Evolutionary conservation across 2,113 vertebrate species (phyloP).

Genomic region (Salvelinus fontinalis): DNA sequence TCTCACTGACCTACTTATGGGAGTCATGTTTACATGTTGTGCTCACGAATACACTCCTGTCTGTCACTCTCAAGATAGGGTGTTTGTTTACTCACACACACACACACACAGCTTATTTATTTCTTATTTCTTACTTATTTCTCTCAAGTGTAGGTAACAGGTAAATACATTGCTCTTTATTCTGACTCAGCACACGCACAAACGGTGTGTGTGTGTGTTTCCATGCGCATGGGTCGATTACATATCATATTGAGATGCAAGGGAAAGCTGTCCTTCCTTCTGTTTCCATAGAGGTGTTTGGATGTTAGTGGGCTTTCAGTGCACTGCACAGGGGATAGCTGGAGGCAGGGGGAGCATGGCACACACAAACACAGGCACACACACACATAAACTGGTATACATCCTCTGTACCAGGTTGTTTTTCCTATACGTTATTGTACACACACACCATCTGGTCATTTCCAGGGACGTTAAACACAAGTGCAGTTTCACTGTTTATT

Average conservation of each 20-base stretch:
- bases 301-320: too few species aligned
- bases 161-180: not conserved
- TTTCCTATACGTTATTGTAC: not conserved
- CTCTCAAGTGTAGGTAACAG: not conserved
- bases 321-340: too few species aligned
- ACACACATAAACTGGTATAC: too few species aligned
- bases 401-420: too few species aligned
- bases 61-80: not conserved
- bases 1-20: conserved; percentile 6
- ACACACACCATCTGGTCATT: not conserved
- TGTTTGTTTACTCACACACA: not conserved
- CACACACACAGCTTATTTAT: not conserved
- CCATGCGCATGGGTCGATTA: too few species aligned
- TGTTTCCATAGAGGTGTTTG: too few species aligned
- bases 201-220: not conserved
- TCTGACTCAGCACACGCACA: not conserved
- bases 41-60: conserved; percentile 2
- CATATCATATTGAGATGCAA: too few species aligned
- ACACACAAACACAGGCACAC: not conserved
- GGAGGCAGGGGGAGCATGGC: too few species aligned
- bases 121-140: not conserved
- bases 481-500: conserved; percentile 30
- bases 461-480: conserved; percentile 3
- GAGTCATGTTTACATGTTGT: conserved; percentile 18
- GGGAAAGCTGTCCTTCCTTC: too few species aligned